Percentiles rank a stretch among this genome's conserved stretches.
Conservation (phyloP, 2,797 vertebrate genomes). For the Rhinella marina region DNA sequence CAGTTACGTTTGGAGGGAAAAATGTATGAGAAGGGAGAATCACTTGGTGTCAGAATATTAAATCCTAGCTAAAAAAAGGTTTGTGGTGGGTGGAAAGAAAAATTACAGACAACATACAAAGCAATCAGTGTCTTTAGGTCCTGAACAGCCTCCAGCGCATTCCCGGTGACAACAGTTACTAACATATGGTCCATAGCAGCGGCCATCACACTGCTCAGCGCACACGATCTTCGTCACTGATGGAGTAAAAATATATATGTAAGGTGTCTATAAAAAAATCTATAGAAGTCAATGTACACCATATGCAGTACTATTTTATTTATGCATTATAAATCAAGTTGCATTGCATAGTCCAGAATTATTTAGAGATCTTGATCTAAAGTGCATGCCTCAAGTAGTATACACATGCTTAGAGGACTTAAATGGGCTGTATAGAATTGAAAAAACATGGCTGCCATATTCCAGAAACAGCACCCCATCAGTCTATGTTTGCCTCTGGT, state of each 20-base stretch:
- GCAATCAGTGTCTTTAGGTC: slow-evolving; percentile 94
- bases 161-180: slow-evolving; percentile 97
- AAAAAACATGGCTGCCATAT: too few species aligned
- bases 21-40: slow-evolving; percentile 36
- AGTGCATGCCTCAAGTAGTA: neutral
- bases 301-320: neutral
- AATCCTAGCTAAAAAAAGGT: neutral
- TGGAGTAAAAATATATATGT: slow-evolving; percentile 36
- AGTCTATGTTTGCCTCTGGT: too few species aligned
- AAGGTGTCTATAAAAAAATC: neutral
- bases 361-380: neutral
- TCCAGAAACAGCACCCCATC: too few species aligned
- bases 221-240: slow-evolving; percentile 96
- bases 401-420: neutral
- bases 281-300: too few species aligned
- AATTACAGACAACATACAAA: slow-evolving; percentile 78
- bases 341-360: neutral
- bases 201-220: slow-evolving; percentile 95
- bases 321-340: neutral
- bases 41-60: neutral
- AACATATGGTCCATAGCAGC: slow-evolving; percentile 94
- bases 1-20: slow-evolving; percentile 27
- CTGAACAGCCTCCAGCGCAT: slow-evolving; percentile 92
- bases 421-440: too few species aligned
- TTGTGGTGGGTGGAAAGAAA: slow-evolving; percentile 18